A percentile compares a stretch with the other conserved stretches of the same genome.
Evolutionary conservation across 92 coral and sea anemone species (phyloP).

Genomic region (Desmophyllum pertusum): DNA sequence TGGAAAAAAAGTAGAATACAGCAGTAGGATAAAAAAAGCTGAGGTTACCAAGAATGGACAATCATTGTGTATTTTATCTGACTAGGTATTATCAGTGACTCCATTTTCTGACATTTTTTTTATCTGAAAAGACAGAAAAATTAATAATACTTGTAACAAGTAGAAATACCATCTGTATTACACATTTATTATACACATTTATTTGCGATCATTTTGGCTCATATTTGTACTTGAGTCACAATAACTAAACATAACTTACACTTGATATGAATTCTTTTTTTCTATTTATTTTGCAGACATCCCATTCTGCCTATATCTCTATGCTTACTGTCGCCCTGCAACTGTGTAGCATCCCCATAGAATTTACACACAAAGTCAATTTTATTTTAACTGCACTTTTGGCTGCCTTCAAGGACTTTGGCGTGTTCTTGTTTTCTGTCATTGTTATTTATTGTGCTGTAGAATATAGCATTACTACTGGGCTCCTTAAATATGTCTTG

Average conservation of each 20-base stretch:
- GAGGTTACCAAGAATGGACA: too few species aligned
- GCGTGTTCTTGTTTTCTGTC: constrained; percentile 62
- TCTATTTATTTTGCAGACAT: constrained; percentile 47
- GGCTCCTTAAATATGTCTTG: neutral
- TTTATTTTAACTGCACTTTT: constrained; percentile 53
- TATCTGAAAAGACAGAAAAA: neutral
- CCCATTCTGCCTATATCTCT: constrained; percentile 68
- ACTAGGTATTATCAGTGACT: too few species aligned
- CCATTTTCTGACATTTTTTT: neutral
- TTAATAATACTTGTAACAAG: too few species aligned
- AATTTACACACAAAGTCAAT: constrained; percentile 57
- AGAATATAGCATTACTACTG: constrained; percentile 7
- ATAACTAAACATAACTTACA: neutral
- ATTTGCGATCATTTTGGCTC: too few species aligned
- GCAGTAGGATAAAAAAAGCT: too few species aligned
- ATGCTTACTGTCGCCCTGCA: constrained; percentile 71
- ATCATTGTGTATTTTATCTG: too few species aligned
- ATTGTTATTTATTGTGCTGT: constrained; percentile 22
- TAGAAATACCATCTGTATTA: neutral
- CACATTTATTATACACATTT: too few species aligned
- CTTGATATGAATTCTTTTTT: neutral
- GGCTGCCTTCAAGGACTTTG: constrained; percentile 62
- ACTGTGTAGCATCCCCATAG: constrained; percentile 71
- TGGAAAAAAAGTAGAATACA: too few species aligned
- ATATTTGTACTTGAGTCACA: too few species aligned